phyloP scores from a whole-genome alignment of 2,888 invertebrate species.

The Orthonevra nobilis region DNA sequence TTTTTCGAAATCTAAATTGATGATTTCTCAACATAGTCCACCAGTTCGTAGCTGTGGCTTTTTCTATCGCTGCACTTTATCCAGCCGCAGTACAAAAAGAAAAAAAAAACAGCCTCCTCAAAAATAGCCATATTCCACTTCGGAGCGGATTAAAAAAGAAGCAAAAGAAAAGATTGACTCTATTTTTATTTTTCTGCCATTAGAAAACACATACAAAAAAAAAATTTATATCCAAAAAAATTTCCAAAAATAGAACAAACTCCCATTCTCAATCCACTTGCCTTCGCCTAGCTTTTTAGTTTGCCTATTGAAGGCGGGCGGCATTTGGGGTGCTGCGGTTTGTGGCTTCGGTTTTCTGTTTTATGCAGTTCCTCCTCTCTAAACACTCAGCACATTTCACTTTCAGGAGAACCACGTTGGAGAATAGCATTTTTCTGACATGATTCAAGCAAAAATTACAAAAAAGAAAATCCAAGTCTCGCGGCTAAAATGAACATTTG shows the following conservation, averaged over 20 bases:
- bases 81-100: constrained; percentile 18
- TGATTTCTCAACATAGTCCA: constrained; percentile 35
- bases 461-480: too few species aligned
- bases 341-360: constrained; percentile 6
- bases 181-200: constrained; percentile 50
- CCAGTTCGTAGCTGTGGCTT: constrained; percentile 40
- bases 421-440: constrained; percentile 9
- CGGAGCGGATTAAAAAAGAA: constrained; percentile 31
- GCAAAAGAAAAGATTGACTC: constrained; percentile 27
- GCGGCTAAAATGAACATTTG: too few species aligned
- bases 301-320: too few species aligned
- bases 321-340: constrained; percentile 38
- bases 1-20: constrained; percentile 35
- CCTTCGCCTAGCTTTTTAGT: constrained; percentile 46
- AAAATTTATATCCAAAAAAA: constrained; percentile 57
- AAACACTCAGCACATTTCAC: constrained; percentile 20
- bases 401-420: constrained; percentile 15
- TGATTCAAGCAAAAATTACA: constrained; percentile 17
- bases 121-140: constrained; percentile 52
- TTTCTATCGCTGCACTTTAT: constrained; percentile 53
- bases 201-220: constrained; percentile 45
- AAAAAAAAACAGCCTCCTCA: constrained; percentile 57
- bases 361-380: constrained; percentile 30
- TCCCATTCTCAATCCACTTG: constrained; percentile 61
- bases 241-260: constrained; percentile 62